Evolutionary conservation across 2,888 invertebrate genomes (phyloP).

Genomic region (Altica lythri): DNA sequence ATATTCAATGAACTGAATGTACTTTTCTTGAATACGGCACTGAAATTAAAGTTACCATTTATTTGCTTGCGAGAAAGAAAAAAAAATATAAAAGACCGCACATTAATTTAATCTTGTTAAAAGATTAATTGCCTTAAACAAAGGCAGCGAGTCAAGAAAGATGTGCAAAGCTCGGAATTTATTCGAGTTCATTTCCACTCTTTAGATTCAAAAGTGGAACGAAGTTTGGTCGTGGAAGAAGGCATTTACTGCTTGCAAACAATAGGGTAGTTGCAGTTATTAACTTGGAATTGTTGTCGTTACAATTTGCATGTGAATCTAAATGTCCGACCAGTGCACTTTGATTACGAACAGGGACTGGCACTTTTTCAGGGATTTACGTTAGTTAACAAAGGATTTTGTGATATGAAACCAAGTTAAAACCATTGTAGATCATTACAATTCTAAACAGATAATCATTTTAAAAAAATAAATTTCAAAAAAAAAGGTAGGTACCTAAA

Average conservation of each 20-base stretch:
- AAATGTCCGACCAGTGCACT: constrained; percentile 21
- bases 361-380: too few relatives aligned
- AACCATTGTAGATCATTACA: too few relatives aligned
- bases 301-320: constrained; percentile 36
- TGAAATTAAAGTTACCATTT: constrained; percentile 34
- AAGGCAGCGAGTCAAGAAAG: constrained; percentile 42
- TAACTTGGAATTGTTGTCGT: constrained; percentile 34
- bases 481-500: too few relatives aligned
- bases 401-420: too few relatives aligned
- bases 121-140: constrained; percentile 44
- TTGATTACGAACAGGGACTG: constrained; percentile 9
- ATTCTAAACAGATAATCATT: too few relatives aligned
- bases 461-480: too few relatives aligned
- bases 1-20: too few relatives aligned
- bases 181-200: constrained; percentile 45
- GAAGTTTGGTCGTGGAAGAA: constrained; percentile 33
- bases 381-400: too few relatives aligned
- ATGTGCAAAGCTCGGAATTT: constrained; percentile 43
- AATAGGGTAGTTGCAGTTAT: constrained; percentile 40
- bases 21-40: too few relatives aligned
- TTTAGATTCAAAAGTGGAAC: constrained; percentile 41
- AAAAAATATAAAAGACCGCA: constrained; percentile 27
- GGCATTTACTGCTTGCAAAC: constrained; percentile 39
- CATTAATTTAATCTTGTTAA: constrained; percentile 41
- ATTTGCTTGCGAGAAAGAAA: constrained; percentile 21